Percentiles rank a stretch among this genome's conserved stretches.
Conservation (phyloP, 2,888 invertebrate species). For the Ischnus inquisitorius region DNA sequence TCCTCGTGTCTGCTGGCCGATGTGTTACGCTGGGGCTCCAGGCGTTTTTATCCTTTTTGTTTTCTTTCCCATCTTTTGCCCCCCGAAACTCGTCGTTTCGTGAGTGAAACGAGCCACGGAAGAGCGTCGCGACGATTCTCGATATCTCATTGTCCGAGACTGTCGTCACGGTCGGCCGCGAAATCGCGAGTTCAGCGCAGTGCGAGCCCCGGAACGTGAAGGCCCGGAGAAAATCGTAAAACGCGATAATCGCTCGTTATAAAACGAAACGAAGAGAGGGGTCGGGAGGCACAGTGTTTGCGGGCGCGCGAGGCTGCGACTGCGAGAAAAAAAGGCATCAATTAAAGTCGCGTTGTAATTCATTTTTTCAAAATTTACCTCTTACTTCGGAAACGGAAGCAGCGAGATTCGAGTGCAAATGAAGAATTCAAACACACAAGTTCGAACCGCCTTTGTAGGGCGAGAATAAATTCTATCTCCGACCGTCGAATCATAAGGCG, state of each 20-base stretch:
- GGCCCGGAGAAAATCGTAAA: constrained; percentile 56
- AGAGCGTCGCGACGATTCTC: constrained; percentile 14
- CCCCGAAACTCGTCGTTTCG: constrained; percentile 46
- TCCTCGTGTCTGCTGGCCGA: constrained; percentile 64
- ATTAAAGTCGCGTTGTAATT: background rate
- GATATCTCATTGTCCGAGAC: constrained; percentile 6
- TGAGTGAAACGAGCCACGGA: constrained; percentile 51
- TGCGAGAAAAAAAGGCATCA: background rate
- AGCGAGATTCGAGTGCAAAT: background rate
- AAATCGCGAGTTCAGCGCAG: constrained; percentile 16
- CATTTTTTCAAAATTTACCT: background rate
- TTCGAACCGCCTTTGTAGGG: background rate
- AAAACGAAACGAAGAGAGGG: constrained; percentile 32
- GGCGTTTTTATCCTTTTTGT: constrained; percentile 32
- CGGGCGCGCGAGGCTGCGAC: background rate
- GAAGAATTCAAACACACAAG: background rate
- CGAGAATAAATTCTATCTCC: background rate
- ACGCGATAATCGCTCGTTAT: constrained; percentile 65
- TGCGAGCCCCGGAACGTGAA: constrained; percentile 15
- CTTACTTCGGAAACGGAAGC: background rate
- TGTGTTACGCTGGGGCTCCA: constrained; percentile 62
- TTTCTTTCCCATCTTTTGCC: constrained; percentile 30
- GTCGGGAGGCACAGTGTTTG: constrained; percentile 9
- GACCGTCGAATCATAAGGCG: background rate
- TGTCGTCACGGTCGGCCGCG: background rate